Conservation (phyloP, 2,113 vertebrate genomes). For the Poeciliopsis retropinna region DNA sequence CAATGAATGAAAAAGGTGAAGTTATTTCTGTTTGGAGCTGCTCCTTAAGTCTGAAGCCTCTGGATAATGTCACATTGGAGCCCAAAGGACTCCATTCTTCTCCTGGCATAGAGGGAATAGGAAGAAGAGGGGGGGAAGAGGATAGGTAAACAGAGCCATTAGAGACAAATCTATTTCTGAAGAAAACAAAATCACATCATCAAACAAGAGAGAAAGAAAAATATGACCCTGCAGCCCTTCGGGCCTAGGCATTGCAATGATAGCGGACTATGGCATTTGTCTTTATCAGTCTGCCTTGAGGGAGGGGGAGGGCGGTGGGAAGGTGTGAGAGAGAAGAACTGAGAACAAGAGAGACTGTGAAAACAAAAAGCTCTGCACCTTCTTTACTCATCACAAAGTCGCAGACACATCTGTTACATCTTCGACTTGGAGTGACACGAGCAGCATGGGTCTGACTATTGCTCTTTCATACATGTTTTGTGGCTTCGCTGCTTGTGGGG, state of each 20-base stretch:
- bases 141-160: conserved; percentile 85
- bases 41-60: conserved; percentile 46
- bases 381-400: conserved; percentile 46
- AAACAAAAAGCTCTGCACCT: conserved; percentile 47
- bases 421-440: conserved; percentile 28
- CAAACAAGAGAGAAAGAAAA: conserved; percentile 84
- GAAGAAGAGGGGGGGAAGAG: conserved; percentile 40
- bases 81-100: conserved; percentile 67
- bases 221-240: conserved; percentile 78
- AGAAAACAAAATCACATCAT: conserved; percentile 87
- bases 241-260: conserved; percentile 73
- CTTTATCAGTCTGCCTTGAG: conserved; percentile 82
- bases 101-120: conserved; percentile 54
- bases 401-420: conserved; percentile 46
- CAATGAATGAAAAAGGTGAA: conserved; percentile 13
- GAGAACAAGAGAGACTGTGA: conserved; percentile 56
- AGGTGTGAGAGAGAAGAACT: conserved; percentile 65
- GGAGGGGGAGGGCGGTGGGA: conserved; percentile 60
- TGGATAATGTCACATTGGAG: conserved; percentile 60
- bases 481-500: conserved; percentile 10
- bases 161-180: conserved; percentile 86
- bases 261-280: conserved; percentile 83
- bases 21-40: conserved; percentile 35
- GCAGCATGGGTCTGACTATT: conserved; percentile 30
- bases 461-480: conserved; percentile 29